Evolutionary conservation across 2,888 invertebrate genomes (phyloP), one percentile per base, ranked within the genome.

Genomic region (Gryllus longicercus): DNA sequence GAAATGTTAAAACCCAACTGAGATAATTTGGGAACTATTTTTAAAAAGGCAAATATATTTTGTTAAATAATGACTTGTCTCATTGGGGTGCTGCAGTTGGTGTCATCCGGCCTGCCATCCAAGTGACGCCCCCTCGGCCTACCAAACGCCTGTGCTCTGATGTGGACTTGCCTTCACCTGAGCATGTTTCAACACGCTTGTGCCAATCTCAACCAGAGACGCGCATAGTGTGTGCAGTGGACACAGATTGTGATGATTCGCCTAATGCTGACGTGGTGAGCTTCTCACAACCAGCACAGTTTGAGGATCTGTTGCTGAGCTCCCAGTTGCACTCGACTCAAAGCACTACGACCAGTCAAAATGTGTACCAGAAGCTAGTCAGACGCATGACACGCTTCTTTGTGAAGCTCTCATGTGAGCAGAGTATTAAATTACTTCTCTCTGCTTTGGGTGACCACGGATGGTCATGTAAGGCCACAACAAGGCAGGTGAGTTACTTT

Each of bases 321-420:
- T 90, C 93, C 77, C 94, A 94, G 86, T 87, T 92, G 84, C 91
- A 91, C 85, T 89, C 90, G 80, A 89, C 90, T 23, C 90, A 90
- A 84, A 87, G 76, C 50, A 63, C 12, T 75, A 51, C 78, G 16
- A 82, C 80, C 81, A 87, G 87, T 81, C 88, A 93, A 90, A 93
- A 92, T 84, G 90, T 91, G 79, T 91, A 95, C 87, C 94, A 95
- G 87, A 91, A 92, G 85, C 88, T 97, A 85, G 96, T 96, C 77
- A 93, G 94, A 82, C 92, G 98, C 84, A 94, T 98, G 96, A 98
- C 98, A 77, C 91, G 98, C 84, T 96, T 98, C 89, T 95, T 96
- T 88, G 94, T 97, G 80, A 91, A 90, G 80, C 92, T 92, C 50
- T 90, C 89, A 84, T 90, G 91, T 85, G 92, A 92, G 78, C 90